A percentile compares a stretch with the other conserved stretches of the same genome.
Conservation (phyloP, 2,113 vertebrate genomes). For the Microcebus tavaratra region DNA sequence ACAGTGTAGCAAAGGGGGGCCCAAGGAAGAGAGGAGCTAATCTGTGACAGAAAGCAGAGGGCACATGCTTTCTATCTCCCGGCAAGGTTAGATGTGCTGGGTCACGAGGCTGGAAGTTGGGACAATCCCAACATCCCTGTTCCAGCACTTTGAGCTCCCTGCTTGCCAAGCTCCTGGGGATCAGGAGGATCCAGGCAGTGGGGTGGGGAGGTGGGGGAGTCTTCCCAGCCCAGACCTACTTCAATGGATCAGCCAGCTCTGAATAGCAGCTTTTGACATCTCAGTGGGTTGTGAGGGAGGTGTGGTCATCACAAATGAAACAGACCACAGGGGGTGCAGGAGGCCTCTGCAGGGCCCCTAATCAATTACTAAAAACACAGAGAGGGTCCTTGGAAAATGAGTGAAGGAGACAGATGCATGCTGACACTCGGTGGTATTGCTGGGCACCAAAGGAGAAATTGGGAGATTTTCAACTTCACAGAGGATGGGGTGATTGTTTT, state of each 20-base stretch:
- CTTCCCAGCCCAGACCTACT: slow-evolving; percentile 59
- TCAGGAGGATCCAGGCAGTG: neutral
- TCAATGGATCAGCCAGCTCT: slow-evolving; percentile 67
- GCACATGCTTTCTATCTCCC: neutral
- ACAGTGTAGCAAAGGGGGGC: neutral
- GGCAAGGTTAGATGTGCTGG: neutral
- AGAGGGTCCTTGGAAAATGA: slow-evolving; percentile 73
- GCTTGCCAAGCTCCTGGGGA: neutral
- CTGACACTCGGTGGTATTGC: slow-evolving; percentile 64
- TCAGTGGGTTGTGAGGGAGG: slow-evolving; percentile 75
- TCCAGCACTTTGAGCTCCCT: neutral
- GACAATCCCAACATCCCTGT: neutral
- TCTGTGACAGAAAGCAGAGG: neutral
- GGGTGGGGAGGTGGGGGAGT: neutral
- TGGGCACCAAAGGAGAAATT: slow-evolving; percentile 70
- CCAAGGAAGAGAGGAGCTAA: neutral
- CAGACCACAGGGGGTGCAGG: slow-evolving; percentile 68
- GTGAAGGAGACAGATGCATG: slow-evolving; percentile 70
- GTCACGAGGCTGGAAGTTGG: neutral
- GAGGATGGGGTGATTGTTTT: slow-evolving; percentile 67
- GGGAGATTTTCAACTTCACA: slow-evolving; percentile 75
- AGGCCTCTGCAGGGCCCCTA: slow-evolving; percentile 75
- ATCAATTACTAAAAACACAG: slow-evolving; percentile 79
- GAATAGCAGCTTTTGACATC: slow-evolving; percentile 79
- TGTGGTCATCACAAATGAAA: slow-evolving; percentile 79